Evolutionary conservation across 37 sponge, comb jelly and placozoan genomes (phyloP).

Genomic region (Bolinopsis microptera): DNA sequence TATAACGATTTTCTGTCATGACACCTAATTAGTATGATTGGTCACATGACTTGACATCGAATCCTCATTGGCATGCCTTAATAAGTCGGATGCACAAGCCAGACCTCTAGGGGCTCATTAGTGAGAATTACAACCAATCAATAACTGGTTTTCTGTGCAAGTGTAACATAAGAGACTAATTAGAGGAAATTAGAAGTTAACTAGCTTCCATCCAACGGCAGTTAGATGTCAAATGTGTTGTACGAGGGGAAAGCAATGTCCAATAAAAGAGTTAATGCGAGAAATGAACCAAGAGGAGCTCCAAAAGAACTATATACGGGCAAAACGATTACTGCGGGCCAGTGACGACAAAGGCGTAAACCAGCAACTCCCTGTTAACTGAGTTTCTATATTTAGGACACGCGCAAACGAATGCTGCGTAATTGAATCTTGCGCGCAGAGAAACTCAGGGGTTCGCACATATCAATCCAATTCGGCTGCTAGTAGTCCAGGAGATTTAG

Average conservation of each 20-base stretch:
- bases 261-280: no score
- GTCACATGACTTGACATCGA: not conserved
- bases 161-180: not conserved
- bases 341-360: not conserved
- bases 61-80: not conserved
- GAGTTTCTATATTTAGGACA: not conserved
- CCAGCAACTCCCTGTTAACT: not conserved
- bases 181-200: not conserved
- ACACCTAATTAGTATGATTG: not conserved
- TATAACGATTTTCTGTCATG: not conserved
- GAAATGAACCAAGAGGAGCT: no score
- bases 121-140: no score
- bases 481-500: not conserved
- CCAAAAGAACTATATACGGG: no score
- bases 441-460: not conserved
- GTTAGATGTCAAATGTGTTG: no score
- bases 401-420: not conserved
- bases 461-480: not conserved
- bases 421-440: not conserved
- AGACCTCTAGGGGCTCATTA: not conserved
- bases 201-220: no score
- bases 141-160: no score
- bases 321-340: not conserved
- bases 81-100: not conserved
- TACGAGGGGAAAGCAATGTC: no score